These are phyloP conservation scores for Morone saxatilis DNA, from an alignment of 2,113 vertebrate species.

Conservation along the genomic window DNA sequence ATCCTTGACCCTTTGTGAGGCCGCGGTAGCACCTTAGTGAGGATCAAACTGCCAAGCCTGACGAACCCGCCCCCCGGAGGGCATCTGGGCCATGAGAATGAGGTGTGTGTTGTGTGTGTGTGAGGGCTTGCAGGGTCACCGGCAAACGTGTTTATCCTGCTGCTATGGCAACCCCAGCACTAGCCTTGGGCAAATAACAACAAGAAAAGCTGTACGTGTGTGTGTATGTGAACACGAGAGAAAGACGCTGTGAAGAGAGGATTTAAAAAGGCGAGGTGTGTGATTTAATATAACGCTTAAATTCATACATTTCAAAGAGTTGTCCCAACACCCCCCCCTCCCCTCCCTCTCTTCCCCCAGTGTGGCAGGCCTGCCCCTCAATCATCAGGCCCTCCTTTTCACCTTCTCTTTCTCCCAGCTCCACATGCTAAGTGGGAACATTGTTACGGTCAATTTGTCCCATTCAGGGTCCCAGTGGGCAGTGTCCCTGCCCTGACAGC, in stretches of 20 bases:
- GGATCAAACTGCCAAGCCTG: slow-evolving; percentile 61
- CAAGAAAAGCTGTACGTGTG: slow-evolving; percentile 42
- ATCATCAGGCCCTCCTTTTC: slow-evolving; percentile 76
- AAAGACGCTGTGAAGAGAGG: slow-evolving; percentile 21
- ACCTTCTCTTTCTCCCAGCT: slow-evolving; percentile 80
- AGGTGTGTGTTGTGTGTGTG: slow-evolving; percentile 39
- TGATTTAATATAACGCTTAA: slow-evolving; percentile 59
- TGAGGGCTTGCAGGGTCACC: slow-evolving; percentile 56
- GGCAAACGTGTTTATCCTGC: slow-evolving; percentile 74
- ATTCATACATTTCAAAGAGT: slow-evolving; percentile 62
- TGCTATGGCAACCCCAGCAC: slow-evolving; percentile 71
- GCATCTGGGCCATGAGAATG: slow-evolving; percentile 64
- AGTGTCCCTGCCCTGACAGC: slow-evolving; percentile 80
- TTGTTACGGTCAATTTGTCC: slow-evolving; percentile 87
- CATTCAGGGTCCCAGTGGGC: slow-evolving; percentile 86
- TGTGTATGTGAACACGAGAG: background rate
- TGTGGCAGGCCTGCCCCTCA: slow-evolving; percentile 65
- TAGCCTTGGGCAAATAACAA: slow-evolving; percentile 76
- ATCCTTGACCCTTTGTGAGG: slow-evolving; percentile 65
- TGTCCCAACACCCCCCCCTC: background rate
- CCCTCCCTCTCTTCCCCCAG: background rate
- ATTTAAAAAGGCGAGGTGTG: slow-evolving; percentile 32
- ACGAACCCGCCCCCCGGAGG: slow-evolving; percentile 26
- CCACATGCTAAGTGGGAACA: slow-evolving; percentile 86
- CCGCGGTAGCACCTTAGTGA: slow-evolving; percentile 64